Base-by-base conservation (phyloP, 2,888 invertebrate species). In the Epinotia brunnichana region DNA sequence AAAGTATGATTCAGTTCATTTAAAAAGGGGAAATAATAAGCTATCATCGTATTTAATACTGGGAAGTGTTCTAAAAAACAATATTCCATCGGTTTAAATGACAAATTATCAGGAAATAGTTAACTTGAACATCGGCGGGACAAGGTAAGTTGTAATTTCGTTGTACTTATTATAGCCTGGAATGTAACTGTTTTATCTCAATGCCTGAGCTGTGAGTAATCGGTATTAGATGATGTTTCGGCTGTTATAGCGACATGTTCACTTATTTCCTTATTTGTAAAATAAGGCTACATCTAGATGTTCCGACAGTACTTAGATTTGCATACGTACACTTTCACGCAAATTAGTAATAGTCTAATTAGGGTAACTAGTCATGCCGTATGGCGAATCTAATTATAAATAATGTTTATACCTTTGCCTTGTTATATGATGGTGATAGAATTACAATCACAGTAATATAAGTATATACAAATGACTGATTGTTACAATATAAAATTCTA, bases 121-220 rank as follows among this genome's bases (percentile, higher is more conserved):
- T 74, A 97, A 98, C 90, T 94, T 99, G 78, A 99, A 99, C 92
- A 98, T 99, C 78, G 99, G 99, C 74, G 99, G 99, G 76, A 97
- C 97, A 83, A 96, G 97, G 98, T 98, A 94, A 90, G 87, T 84
- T 66, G 4, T 68, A 61, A 63, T 74, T 76, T 72, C 19, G 29
- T 74, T 78, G 73, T 76, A 66, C 74, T 24, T n/a, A 48, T n/a
- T 48, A 44, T 48, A 61, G 51, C 24, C 57, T 59, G 54, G 35
- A 60, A 68, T 21, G 57, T 59, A 74, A 29, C 41, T 70, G 21
- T 66, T 71, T 68, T 56, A 63, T 48, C 15, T 61, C 44, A 24
- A 15, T 44, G 39, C 44, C 7, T 70, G 67, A 74, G 44, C 10
- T 63, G 24, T 70, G 15, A 48, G 19, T 60, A 56, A 41, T 19